Evolutionary conservation across 53 echinoderm and acorn worm genomes (phyloP), one percentile per base, ranked within the genome.

Genomic region (Apostichopus leukothele): DNA sequence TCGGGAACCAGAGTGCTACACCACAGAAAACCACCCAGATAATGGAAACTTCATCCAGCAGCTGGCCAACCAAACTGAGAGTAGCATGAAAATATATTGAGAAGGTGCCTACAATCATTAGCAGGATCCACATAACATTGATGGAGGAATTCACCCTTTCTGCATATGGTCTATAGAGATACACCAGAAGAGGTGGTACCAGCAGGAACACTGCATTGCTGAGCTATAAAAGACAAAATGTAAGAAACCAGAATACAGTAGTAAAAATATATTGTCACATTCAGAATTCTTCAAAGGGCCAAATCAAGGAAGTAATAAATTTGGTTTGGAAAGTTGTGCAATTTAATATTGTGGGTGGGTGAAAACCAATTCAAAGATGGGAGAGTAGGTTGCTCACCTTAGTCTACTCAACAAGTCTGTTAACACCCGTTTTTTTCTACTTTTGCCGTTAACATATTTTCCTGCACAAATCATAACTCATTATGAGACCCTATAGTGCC

Each of bases 41-140:
- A 54, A 97, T 97, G 61, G 95, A 91, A 7, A 97, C 90, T 73
- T 97, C 97, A 57, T 97, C 97, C 20, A 97, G 86, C 14, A 97
- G 92, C 74, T 97, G 97, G 21, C 97, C 97, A 6, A 97, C 91
- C 90, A 97, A 89, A 27, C 97, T 97, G 23, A 97, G 95, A 7
- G 97, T 97, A 60, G 95, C 91, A 79, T 97, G 97, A 90, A 95
- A 97, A 88, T 97, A 97, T 13, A 92, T 92, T 27, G 97, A 97
- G 84, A 89, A 93, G 10, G 91, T 87, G 3, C 97, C 95, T 11
- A 97, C 95, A 0, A 95, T 92, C 94, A 97, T 95, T 63, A 97
- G 89, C 4, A 97, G 88, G 39, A 97, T 22, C 97, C 97, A 97
- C 90, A 97, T 93, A 66, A 95, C 83, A 86, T 97, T 97, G 86